Evolutionary conservation across 2,888 invertebrate species (phyloP), one percentile per base, ranked within the genome.

Genomic region (Tiliacea citrago): DNA sequence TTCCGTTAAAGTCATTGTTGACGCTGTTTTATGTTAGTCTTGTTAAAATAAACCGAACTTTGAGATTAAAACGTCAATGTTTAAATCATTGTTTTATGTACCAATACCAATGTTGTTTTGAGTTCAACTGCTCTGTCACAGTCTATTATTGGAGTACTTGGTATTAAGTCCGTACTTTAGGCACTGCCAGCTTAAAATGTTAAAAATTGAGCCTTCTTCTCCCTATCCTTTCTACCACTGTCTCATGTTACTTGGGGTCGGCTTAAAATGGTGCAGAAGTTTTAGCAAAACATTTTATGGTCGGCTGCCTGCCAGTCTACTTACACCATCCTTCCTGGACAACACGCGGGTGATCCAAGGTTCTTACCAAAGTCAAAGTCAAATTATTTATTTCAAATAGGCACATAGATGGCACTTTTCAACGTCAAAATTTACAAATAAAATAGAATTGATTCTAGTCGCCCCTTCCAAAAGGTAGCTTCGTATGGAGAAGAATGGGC

Each of bases 1-100:
- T 89, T 90, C 79, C 83, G 89, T 86, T 77, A 75, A 84, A 87
- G 70, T 82, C 79, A 79, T 87, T 86, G 75, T 81, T 70, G 82
- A 77, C 73, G 58, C 73, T 77, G 68, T 76, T 86, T 86, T 82
- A 83, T 78, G 58, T 82, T 74, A 79, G 57, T 35, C 67, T 63
- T 45, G 72, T 68, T 70, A 53, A 67, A 81, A 72, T 68, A 68
- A 51, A 73, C n/a, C 16, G 39, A 63, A 58, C 47, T 69, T 39
- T 21, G 10, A 61, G 24, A 57, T 70, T 49, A 16, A 69, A 74
- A 61, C 13, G 39, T 7, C 53, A 16, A 39, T 51, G 9, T 42
- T 49, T 7, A 24, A 49, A 53, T 53, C 0, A 47, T 62, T 4
- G 9, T 75, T 21, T 12, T 49, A 21, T 8, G 39, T 45, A 29